phyloP scores from a whole-genome alignment of 2,797 vertebrate species.

The Coccyzus lansbergi region DNA sequence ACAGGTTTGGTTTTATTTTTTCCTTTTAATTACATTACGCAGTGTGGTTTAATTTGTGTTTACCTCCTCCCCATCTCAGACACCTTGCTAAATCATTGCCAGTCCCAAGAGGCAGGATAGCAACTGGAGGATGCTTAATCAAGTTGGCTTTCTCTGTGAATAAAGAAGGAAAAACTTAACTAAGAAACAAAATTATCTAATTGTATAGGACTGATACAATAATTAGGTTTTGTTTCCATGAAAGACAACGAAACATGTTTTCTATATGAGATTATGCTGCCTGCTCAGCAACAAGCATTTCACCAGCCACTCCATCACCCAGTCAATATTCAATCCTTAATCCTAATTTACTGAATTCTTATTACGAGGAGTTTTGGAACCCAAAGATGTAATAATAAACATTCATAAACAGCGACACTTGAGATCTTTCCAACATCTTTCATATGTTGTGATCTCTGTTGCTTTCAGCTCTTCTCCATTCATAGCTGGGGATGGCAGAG shows the following conservation, averaged over 20 bases:
- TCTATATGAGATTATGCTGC: background rate
- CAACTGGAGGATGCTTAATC: conserved; percentile 91
- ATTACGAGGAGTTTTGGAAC: background rate
- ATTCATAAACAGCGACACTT: background rate
- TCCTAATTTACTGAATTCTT: background rate
- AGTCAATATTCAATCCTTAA: background rate
- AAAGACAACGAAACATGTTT: background rate
- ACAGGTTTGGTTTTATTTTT: background rate
- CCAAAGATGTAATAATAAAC: background rate
- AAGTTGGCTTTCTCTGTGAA: conserved; percentile 92
- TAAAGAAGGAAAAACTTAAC: conserved; percentile 12
- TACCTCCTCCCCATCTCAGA: conserved; percentile 97
- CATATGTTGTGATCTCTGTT: background rate
- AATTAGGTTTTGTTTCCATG: background rate
- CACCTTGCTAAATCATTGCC: conserved; percentile 94
- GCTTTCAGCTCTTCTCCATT: background rate
- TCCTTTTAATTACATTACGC: background rate
- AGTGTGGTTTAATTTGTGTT: conserved; percentile 36
- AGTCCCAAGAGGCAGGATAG: conserved; percentile 94
- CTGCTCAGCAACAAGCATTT: background rate
- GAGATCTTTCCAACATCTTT: background rate
- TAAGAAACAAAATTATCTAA: background rate
- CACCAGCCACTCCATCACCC: background rate
- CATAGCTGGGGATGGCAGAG: background rate
- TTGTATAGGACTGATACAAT: background rate